Evolutionary conservation across 2,113 vertebrate genomes (phyloP).

Genomic region (Pachycephala philippinensis): DNA sequence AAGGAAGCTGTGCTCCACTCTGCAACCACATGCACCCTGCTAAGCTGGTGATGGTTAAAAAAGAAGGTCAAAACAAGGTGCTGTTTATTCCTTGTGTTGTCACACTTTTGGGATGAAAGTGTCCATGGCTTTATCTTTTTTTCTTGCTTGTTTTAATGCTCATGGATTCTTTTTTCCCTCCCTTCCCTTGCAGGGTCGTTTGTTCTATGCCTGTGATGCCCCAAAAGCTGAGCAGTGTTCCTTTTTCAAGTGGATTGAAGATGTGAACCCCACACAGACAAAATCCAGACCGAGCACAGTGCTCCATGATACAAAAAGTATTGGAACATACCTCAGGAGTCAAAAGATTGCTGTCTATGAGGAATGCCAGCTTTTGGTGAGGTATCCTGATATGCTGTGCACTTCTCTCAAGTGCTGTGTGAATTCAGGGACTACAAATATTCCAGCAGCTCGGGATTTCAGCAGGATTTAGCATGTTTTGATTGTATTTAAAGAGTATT

Average conservation of each 20-base stretch:
- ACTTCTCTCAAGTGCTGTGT: background rate
- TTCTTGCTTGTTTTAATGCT: background rate
- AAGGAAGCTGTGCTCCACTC: slow-evolving; percentile 12
- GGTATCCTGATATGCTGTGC: slow-evolving; percentile 32
- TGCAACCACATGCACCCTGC: slow-evolving; percentile 72
- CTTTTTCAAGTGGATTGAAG: slow-evolving; percentile 79
- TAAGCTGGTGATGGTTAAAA: slow-evolving; percentile 74
- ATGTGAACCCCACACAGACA: slow-evolving; percentile 17
- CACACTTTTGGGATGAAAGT: background rate
- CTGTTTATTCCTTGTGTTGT: background rate
- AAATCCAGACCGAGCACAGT: background rate
- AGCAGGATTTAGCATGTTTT: background rate
- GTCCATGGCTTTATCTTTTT: background rate
- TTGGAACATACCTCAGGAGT: slow-evolving; percentile 71
- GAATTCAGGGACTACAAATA: background rate
- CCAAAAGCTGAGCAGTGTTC: slow-evolving; percentile 70
- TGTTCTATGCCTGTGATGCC: slow-evolving; percentile 77
- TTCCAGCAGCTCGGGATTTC: background rate
- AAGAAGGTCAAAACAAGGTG: slow-evolving; percentile 80
- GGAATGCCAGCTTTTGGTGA: slow-evolving; percentile 76
- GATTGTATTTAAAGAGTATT: background rate
- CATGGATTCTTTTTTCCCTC: background rate
- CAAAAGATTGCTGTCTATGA: slow-evolving; percentile 74
- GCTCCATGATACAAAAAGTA: slow-evolving; percentile 68
- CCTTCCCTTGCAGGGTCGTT: slow-evolving; percentile 62